These are phyloP conservation scores for Agapornis roseicollis DNA, from an alignment of 2,113 vertebrate genomes.

Conservation along the genomic window DNA sequence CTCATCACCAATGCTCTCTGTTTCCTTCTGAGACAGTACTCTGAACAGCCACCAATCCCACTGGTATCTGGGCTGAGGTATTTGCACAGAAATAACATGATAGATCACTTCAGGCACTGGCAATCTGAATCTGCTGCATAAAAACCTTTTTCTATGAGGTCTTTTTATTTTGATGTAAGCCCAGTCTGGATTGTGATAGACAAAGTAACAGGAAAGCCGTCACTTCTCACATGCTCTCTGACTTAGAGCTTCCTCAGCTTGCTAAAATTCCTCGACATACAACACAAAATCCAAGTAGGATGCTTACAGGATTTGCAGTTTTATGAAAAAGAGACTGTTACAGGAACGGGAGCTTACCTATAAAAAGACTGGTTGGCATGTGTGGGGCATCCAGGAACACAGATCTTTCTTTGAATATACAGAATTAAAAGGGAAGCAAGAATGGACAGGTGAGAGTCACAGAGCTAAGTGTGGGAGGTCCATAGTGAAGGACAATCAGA, in stretches of 20 bases:
- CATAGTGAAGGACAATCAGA: neutral
- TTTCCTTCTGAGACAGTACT: neutral
- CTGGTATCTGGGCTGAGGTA: neutral
- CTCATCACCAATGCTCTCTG: neutral
- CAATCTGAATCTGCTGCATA: neutral
- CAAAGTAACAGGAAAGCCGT: neutral
- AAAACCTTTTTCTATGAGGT: neutral
- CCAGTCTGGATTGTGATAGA: neutral
- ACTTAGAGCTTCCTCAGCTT: neutral
- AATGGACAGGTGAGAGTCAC: neutral
- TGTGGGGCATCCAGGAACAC: neutral
- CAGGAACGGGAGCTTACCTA: neutral
- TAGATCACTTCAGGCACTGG: neutral
- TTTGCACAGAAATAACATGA: neutral
- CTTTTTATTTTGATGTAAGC: neutral
- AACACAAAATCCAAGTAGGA: neutral
- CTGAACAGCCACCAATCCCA: neutral
- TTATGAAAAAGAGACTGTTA: neutral
- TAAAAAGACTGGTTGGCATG: accelerated
- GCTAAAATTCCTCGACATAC: neutral
- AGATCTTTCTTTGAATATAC: neutral
- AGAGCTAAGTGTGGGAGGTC: neutral
- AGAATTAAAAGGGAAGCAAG: neutral
- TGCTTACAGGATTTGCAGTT: neutral
- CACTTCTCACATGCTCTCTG: neutral